Conservation (phyloP, 2,113 vertebrate species). For the Corapipo altera region DNA sequence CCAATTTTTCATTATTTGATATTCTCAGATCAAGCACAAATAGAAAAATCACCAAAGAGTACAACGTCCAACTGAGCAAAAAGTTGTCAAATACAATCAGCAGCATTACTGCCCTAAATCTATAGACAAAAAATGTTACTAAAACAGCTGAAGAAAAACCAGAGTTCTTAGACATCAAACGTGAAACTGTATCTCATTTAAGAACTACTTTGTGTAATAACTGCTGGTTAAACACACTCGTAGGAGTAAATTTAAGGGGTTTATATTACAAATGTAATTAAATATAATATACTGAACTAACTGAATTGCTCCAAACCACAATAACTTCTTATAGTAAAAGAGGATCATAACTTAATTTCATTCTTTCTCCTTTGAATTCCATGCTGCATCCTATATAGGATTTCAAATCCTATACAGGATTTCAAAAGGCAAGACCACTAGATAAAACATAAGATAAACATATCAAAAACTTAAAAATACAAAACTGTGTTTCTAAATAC, state of each 20-base stretch:
- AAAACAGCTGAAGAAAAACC: not conserved
- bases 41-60: not conserved
- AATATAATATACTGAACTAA: not conserved
- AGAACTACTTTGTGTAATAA: not conserved
- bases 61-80: not conserved
- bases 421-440: not conserved
- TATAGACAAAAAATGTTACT: not conserved
- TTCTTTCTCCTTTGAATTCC: not conserved
- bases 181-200: not conserved
- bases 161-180: not conserved
- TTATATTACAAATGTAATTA: not conserved
- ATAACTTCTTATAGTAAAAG: not conserved
- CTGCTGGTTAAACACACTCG: not conserved
- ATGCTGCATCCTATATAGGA: not conserved
- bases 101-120: not conserved
- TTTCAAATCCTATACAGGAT: not conserved
- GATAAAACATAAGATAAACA: not conserved
- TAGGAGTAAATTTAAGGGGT: not conserved
- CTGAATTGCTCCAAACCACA: not conserved
- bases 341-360: not conserved
- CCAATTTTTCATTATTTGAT: not conserved
- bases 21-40: not conserved
- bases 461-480: not conserved
- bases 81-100: not conserved
- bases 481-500: not conserved